phyloP scores from a whole-genome alignment of 2,797 vertebrate species.

The Coregonus ussuriensis region DNA sequence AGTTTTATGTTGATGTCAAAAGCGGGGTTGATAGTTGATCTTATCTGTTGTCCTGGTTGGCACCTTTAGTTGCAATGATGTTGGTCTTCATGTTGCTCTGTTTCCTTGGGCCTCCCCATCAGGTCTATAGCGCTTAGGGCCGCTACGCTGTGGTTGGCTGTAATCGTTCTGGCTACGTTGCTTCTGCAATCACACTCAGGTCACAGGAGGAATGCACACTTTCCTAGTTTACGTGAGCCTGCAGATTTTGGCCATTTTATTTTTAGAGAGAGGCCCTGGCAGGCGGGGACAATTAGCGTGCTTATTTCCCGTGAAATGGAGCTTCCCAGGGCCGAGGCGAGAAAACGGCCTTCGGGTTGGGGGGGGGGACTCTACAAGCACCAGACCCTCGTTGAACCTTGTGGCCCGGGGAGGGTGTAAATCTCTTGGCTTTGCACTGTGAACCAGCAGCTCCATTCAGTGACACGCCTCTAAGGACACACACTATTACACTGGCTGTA shows the following conservation, averaged over 20 bases:
- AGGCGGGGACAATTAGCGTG: constrained; percentile 36
- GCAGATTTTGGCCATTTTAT: background rate
- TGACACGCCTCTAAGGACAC: background rate
- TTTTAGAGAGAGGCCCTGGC: constrained; percentile 6
- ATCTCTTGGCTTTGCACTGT: background rate
- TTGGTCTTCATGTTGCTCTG: background rate
- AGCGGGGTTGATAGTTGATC: constrained; percentile 14
- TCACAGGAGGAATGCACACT: constrained; percentile 4
- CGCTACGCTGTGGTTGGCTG: background rate
- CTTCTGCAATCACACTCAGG: constrained; percentile 4
- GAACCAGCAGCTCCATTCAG: background rate
- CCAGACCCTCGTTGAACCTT: constrained; percentile 29
- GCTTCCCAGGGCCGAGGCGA: constrained; percentile 14
- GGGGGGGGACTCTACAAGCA: background rate
- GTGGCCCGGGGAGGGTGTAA: constrained; percentile 1
- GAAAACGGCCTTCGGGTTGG: background rate
- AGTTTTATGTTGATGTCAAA: background rate
- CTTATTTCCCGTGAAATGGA: constrained; percentile 44
- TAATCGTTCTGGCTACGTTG: constrained; percentile 10
- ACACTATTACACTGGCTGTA: background rate
- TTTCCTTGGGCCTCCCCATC: background rate
- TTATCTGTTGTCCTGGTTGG: constrained; percentile 4
- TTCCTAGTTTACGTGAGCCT: background rate
- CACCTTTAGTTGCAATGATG: background rate
- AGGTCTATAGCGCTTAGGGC: background rate